Evolutionary conservation across 2,888 invertebrate species (phyloP), one percentile per base, ranked within the genome.

Genomic region (Adelphocoris suturalis): DNA sequence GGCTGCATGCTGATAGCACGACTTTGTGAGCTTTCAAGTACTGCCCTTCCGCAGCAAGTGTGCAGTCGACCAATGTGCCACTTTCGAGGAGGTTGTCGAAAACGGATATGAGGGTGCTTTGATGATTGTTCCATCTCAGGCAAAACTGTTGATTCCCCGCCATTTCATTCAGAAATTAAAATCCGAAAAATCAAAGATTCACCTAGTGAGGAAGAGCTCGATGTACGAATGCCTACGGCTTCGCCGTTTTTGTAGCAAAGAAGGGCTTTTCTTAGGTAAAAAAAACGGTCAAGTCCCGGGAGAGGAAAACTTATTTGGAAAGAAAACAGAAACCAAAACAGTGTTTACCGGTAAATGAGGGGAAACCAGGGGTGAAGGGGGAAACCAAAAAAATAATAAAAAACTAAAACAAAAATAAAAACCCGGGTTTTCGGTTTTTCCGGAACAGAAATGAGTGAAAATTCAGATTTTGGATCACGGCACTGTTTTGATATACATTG

Each of bases 91-190:
- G 95, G 93, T 97, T 97, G 95, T 98, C 98, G 94, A 98, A 98
- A 93, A 98, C 97, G 93, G 97, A 97, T 93, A 98, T 97, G 94
- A 98, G 94, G 92, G 98, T 98, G 93, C 97, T 97, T 94, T 98
- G 98, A 94, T 98, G 98, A 94, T 98, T 98, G 95, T 98, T 98
- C 98, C 98, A 98, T 94, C 98, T 95, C 93, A 98, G 95, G 94
- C 98, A 98, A 94, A 98, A 98, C 95, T 98, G 98, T 91, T 92
- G 92, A 95, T 97, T 97, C 87, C 91, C 91, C 90, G 91, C 92
- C 92, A 92, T 92, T 81, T 86, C 86, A 85, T 76, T 48, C 85
- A 76, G 23, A 68, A 84, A 78, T 78, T 78, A 68, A 52, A 87
- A 82, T 14, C 47, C 47, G 48, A 46, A 68, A n/a, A 68, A 68